Base-by-base conservation (phyloP, 2,888 invertebrate genomes). In the Magallana nippona region DNA sequence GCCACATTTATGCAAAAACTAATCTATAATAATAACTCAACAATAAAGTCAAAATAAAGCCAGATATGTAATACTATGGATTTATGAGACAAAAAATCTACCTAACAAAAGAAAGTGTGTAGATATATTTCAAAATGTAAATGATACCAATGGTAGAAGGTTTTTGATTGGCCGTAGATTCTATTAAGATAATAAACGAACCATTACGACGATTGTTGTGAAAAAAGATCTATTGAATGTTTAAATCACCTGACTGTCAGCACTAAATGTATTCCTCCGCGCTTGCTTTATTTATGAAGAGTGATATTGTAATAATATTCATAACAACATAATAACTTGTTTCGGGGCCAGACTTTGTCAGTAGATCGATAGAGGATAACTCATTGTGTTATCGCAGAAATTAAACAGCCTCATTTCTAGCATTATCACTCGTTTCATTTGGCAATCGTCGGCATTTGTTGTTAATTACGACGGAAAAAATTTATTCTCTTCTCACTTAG, bases 241-340 rank as follows among this genome's bases (percentile, higher is more conserved):
- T 71, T 71, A 71, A 71, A 71, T 71, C 71, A 71, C 71, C 32
- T 71, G 71, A 71, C 71, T 71, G 71, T 71, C 71, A 71, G 71
- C 22, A 22, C 15, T 27, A 71, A 71, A 71, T 71, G 71, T 71
- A 71, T 71, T 71, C 71, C 71, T 71, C 71, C 71, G 71, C 71
- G 71, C 71, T 32, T 27, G 71, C 13, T 19, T 63, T 63, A 63
- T 63, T 63, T 19, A 63, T 63, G 63, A 63, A 22, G 71, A 22
- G 71, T 71, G 71, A 71, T 71, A 71, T 71, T 71, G 71, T 71
- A 71, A 71, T 60, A 60, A 60, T 71, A 71, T 71, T 71, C 71
- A 71, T 71, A 71, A 71, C 27, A 27, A 27, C 71, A 22, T 71
- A 71, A 71, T 71, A 27, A 71, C 27, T 71, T 71, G 71, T 71